These are phyloP conservation scores for Penaeus vannamei DNA, from an alignment of 1,140 invertebrate species.

Conservation along the genomic window DNA sequence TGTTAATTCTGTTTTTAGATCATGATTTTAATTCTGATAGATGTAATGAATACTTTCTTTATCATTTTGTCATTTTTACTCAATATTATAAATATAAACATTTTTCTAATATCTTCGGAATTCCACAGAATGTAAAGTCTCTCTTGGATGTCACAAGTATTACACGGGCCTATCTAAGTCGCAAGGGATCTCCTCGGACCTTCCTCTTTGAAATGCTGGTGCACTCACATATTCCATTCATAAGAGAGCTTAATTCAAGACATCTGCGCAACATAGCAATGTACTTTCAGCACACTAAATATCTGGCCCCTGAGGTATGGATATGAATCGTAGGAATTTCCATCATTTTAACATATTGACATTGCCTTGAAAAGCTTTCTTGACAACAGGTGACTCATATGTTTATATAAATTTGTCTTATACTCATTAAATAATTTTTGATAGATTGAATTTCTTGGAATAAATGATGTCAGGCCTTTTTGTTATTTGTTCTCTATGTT, in stretches of 20 bases:
- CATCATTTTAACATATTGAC: too few species aligned
- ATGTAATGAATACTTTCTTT: too few species aligned
- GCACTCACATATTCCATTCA: conserved; percentile 9
- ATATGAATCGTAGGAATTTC: not conserved
- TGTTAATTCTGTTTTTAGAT: too few species aligned
- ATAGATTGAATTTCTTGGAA: too few species aligned
- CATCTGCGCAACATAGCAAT: conserved; percentile 30
- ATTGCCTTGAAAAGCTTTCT: too few species aligned
- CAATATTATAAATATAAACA: not conserved
- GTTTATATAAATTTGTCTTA: too few species aligned
- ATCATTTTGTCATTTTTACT: not conserved
- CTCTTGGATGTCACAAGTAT: conserved; percentile 37
- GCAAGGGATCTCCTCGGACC: conserved; percentile 41
- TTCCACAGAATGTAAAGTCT: conserved; percentile 28
- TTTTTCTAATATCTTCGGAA: not conserved
- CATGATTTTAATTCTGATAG: too few species aligned
- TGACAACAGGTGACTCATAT: too few species aligned
- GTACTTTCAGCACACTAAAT: conserved; percentile 34
- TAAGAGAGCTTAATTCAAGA: conserved; percentile 47
- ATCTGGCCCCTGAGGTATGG: conserved; percentile 40
- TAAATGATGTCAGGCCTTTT: not conserved
- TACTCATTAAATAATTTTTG: too few species aligned
- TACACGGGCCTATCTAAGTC: conserved; percentile 40
- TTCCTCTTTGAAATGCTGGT: conserved; percentile 44
- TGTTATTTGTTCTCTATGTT: not conserved